Evolutionary conservation across 2,888 invertebrate genomes (phyloP), one percentile per base, ranked within the genome.

Genomic region (Eugnorisma glareosa): DNA sequence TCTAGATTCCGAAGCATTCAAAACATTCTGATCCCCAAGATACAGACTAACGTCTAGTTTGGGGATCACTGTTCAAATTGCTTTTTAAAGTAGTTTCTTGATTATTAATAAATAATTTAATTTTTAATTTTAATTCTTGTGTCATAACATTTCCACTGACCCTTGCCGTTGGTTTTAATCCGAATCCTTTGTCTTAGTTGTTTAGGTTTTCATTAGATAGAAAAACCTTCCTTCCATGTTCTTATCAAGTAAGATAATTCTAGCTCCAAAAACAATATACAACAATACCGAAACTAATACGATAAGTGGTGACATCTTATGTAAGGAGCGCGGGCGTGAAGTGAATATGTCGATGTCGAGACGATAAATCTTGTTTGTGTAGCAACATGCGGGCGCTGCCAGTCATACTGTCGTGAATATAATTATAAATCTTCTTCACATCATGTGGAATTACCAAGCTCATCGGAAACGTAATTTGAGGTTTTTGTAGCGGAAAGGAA

Each of bases 291-390:
- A 69, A 45, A 28, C 45, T 10, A 45, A 69, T 69, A 51, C 18
- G 28, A 24, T 70, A 48, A 71, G 28, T 48, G 70, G 21, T 51
- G 48, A 37, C 37, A 72, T 18, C 72, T 40, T 18, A 43, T 31
- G 51, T 40, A 3, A 48, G 8, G 28, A 45, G 45, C 68, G 28
- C 8, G 40, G 43, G 18, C 8, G 48, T 10, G 48, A 24, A 72
- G 24, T 28, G 18, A 31, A 59, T 31, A 59, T 18, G 57, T 31
- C 59, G 45, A 76, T 37, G 28, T 31, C 28, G 59, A 37, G 45
- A 59, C 59, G 45, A 61, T 76, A 74, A 37, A 76, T 76, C 37
- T 59, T 76, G 45, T 74, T 59, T 18, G 28, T 28, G 37, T 37
- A 74, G 15, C 45, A 57, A 45, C 43, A 61, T 61, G 31, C 59